Conservation (phyloP, 1,140 invertebrate genomes). For the Pentalonia nigronervosa region DNA sequence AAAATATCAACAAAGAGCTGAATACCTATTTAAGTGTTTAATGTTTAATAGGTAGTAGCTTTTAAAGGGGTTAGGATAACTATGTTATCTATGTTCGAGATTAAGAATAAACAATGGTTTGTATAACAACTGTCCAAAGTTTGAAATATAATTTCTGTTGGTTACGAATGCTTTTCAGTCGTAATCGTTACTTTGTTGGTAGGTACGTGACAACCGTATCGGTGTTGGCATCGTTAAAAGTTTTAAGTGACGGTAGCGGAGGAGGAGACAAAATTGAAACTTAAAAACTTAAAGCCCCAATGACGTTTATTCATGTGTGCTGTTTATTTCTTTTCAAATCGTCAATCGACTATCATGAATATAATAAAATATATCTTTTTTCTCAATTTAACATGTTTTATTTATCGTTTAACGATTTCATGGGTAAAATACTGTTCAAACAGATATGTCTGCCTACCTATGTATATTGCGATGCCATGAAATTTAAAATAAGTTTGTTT, state of each 20-base stretch:
- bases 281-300: not conserved
- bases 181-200: not conserved
- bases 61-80: not conserved
- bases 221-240: constrained; percentile 27
- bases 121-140: constrained; percentile 2
- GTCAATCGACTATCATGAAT: not conserved
- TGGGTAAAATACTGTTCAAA: not conserved
- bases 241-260: not conserved
- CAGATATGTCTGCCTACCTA: not conserved
- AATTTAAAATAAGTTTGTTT: not conserved
- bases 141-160: constrained; percentile 19
- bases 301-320: not conserved
- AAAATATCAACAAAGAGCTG: not conserved
- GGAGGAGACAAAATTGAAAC: not conserved
- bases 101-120: not conserved
- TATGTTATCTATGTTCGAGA: not conserved
- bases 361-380: not conserved
- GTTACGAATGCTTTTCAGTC: not conserved
- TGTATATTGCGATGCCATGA: not conserved
- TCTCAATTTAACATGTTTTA: not conserved
- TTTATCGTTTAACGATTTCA: not conserved
- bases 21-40: not conserved
- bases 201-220: not conserved
- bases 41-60: not conserved
- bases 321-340: not conserved